Percentiles rank a stretch among this genome's conserved stretches.
These are phyloP conservation scores for Brevimyrus niger DNA, from an alignment of 2,113 vertebrate species.

Conservation along the genomic window DNA sequence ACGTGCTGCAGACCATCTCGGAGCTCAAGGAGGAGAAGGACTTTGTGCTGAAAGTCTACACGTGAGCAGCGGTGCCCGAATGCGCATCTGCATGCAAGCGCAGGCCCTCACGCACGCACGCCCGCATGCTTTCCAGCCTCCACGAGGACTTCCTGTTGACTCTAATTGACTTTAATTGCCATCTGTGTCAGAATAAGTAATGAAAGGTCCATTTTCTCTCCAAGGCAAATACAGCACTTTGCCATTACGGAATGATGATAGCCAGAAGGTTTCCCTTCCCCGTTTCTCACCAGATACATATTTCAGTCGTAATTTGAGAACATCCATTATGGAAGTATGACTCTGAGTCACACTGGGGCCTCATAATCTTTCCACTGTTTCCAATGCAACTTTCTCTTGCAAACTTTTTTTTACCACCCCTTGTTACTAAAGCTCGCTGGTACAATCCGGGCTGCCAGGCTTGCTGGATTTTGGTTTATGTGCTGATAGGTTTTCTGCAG, in stretches of 20 bases:
- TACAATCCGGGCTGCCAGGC: background rate
- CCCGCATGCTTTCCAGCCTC: background rate
- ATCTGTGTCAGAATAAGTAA: conserved; percentile 5
- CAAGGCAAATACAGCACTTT: background rate
- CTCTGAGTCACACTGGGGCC: background rate
- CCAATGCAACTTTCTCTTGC: background rate
- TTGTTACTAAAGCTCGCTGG: background rate
- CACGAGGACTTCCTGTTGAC: background rate
- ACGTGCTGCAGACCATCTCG: conserved; percentile 84
- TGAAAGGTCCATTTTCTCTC: background rate
- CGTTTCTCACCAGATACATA: background rate
- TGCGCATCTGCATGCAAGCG: background rate
- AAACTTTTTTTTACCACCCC: background rate
- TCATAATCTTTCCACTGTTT: background rate
- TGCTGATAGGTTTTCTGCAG: background rate
- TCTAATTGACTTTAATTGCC: conserved; percentile 2
- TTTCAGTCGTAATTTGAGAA: background rate
- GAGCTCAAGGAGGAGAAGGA: conserved; percentile 95
- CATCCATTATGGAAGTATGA: background rate
- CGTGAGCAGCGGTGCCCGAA: conserved; percentile 62
- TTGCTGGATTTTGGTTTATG: background rate
- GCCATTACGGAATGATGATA: background rate
- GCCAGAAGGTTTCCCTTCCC: background rate
- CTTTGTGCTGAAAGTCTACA: conserved; percentile 97
- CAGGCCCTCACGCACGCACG: background rate